Evolutionary conservation across 1,140 invertebrate genomes (phyloP), one percentile per base, ranked within the genome.

Genomic region (Caenorhabditis brenneri): DNA sequence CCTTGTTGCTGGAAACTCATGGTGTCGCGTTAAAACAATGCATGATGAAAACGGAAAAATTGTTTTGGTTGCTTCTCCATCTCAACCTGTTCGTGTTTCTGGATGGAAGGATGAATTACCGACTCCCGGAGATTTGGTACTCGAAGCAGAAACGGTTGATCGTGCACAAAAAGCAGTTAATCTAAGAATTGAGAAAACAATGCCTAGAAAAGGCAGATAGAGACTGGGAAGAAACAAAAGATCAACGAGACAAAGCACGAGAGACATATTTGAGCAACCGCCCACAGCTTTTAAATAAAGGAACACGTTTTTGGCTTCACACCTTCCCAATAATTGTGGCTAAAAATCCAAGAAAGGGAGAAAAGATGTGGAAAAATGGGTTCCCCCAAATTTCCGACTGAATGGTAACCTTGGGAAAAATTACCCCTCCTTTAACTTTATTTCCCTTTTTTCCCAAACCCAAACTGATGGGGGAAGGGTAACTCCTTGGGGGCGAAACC

Each of bases 91-190:
- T 5, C 94, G 96, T 91, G 93, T 83, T 49, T 82, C 80, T n/a
- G 96, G 96, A 19, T 98, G 96, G 96, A 93, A 93, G 86, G 94
- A 94, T 48, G 84, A 87, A 49, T 91, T 98, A 81, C 97, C 97
- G 0, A 90, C 93, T 22, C 95, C 96, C 60, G 97, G 97, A 0
- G 95, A 97, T 88, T 91, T 94, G 82, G 93, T 97, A 51, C 90
- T 97, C 9, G 94, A 98, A 93, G 95, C 97, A 5, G 92, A 93
- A 69, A 93, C 92, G 29, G 95, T 96, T 93, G 94, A 93, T 92
- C 91, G 93, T 82, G 95, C 95, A 0, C 91, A 93, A 85, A 92
- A 94, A 84, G 94, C 95, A n/a, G 91, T 96, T 16, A 92, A 93
- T 82, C 93, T 92, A 86, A 92, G 95, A 48, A 90, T 94, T 85